Evolutionary conservation across 2,888 invertebrate species (phyloP).

Genomic region (Limnephilus auricula): DNA sequence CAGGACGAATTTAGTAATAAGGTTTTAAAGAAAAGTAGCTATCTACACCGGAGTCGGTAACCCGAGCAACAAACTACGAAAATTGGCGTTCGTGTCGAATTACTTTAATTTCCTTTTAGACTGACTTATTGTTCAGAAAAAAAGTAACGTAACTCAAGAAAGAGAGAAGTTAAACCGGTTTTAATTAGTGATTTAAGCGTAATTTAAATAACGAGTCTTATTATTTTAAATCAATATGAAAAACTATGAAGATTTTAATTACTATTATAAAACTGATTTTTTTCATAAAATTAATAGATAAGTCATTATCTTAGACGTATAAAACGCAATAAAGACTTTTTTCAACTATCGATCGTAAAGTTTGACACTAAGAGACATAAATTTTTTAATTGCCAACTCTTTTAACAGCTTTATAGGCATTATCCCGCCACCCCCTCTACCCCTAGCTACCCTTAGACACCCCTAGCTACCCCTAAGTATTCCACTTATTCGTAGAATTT

Average conservation of each 20-base stretch:
- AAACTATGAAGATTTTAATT: neutral
- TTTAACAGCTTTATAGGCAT: conserved; percentile 22
- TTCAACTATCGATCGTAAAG: conserved; percentile 25
- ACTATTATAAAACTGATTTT: neutral
- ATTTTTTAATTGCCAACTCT: conserved; percentile 45
- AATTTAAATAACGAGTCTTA: neutral
- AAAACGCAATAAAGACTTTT: neutral
- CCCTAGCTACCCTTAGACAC: neutral
- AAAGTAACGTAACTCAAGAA: neutral
- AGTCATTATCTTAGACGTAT: neutral
- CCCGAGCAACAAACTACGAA: neutral
- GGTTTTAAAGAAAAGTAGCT: neutral
- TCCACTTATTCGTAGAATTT: conserved; percentile 2
- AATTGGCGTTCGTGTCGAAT: too few relatives aligned
- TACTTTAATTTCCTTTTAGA: too few relatives aligned
- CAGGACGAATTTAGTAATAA: neutral
- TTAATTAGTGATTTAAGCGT: neutral
- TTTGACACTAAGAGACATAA: conserved; percentile 12
- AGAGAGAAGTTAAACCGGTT: neutral
- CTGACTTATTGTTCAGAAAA: neutral
- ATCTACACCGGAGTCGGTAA: neutral
- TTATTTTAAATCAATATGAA: neutral
- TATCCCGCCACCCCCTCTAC: neutral
- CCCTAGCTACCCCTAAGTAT: neutral
- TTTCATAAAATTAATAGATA: neutral